Base-by-base conservation (phyloP, 2,797 vertebrate species). In the Clarias platycephalus region DNA sequence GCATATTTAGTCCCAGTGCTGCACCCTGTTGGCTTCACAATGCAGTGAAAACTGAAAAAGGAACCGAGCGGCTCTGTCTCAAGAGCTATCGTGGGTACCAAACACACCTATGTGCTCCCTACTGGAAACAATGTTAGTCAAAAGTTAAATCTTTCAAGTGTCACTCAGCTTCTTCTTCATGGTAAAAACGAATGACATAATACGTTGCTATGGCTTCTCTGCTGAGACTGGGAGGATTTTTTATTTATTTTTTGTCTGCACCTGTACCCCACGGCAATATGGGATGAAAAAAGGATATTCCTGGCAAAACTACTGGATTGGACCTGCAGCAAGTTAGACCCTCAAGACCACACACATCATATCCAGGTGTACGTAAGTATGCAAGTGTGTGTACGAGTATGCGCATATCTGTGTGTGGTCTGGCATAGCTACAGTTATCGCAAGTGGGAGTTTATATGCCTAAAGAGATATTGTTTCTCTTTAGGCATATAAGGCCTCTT, bases 341-440 rank as follows among this genome's bases (percentile, higher is more conserved):
- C 80, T 87, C 37, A 81, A 88, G 89, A 90, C 89, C 89, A 88
- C 89, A 55, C 71, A 76, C 78, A 83, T 55, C 80, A 80, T 70
- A 83, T 62, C 77, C 77, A 88, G 88, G 85, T 88, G 87, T 82
- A 64, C 80, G 66, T 79, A 78, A 72, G 86, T 82, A 76, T 31
- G 87, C 49, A 67, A 82, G 75, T 6, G 60, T 88, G 76, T 80
- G 49, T 83, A 31, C 26, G 37, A 55, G 66, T 83, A 28, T 58
- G 68, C 28, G 12, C 18, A 75, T 87, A 76, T 63, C 76, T 83
- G 90, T 90, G 93, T 95, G 94, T 94, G 94, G 93, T 94, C 93
- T 94, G 91, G 91, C 91, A 88, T 82, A 62, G 88, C 88, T 91
- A 90, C 90, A 93, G 85, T 88, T 91, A 92, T 92, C 90, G 91